These are phyloP conservation scores for Drosophila miranda DNA, from an alignment of 1,140 invertebrate species.

Conservation along the genomic window DNA sequence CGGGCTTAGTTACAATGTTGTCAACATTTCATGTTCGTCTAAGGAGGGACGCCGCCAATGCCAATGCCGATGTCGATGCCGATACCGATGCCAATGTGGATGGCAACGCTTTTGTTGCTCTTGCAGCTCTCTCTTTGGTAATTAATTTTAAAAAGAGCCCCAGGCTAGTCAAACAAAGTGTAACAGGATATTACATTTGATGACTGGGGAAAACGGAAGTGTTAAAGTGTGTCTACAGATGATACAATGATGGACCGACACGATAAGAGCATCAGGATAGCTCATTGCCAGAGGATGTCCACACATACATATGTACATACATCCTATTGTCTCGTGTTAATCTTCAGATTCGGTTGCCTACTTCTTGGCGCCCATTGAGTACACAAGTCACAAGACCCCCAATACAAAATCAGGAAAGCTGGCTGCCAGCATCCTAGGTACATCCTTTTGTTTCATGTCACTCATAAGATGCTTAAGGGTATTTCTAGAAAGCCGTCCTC, in stretches of 20 bases:
- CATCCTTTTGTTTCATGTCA: slow-evolving; percentile 10
- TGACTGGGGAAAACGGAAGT: slow-evolving; percentile 71
- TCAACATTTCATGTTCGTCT: slow-evolving; percentile 76
- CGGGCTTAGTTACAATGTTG: slow-evolving; percentile 75
- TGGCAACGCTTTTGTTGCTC: slow-evolving; percentile 45
- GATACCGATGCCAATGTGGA: slow-evolving; percentile 21
- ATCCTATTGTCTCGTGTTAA: slow-evolving; percentile 7
- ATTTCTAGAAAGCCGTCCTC: no score
- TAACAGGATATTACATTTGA: slow-evolving; percentile 81
- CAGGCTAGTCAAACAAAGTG: slow-evolving; percentile 76
- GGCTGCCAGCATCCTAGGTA: not conserved
- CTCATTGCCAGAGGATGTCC: slow-evolving; percentile 1
- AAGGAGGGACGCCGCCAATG: slow-evolving; percentile 15
- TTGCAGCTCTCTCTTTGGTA: slow-evolving; percentile 60
- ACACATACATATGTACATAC: not conserved
- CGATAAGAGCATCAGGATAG: slow-evolving; percentile 34
- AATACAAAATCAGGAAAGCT: no score
- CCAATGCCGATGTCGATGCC: slow-evolving; percentile 5
- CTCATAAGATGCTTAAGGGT: not conserved
- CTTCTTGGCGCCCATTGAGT: no score
- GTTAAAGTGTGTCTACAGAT: slow-evolving; percentile 72
- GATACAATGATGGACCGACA: slow-evolving; percentile 57
- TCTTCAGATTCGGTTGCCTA: not conserved
- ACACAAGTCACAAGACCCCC: no score
- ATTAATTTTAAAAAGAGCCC: slow-evolving; percentile 79